Evolutionary conservation across 1,140 invertebrate species (phyloP), one percentile per base, ranked within the genome.

Genomic region (Papilio machaon): DNA sequence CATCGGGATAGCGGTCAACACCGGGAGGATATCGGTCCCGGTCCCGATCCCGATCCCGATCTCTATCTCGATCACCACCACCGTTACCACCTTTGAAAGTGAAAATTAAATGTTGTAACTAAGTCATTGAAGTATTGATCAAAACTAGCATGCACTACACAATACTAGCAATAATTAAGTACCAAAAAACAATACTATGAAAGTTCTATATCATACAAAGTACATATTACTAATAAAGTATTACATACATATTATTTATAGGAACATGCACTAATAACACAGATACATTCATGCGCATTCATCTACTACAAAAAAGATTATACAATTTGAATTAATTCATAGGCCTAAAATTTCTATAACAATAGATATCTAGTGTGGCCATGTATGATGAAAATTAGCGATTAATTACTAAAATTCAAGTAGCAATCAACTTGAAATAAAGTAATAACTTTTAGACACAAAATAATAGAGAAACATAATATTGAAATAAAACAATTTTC

Each of bases 1-100:
- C 91, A 67, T 95, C 94, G 70, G 95, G 91, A 90, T 95, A 95
- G 93, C 95, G 91, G 86, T 95, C 95, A 81, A 92, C 95, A 92
- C 91, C 95, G 87, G 89, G 94, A 88, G 95, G 94, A 83, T 95
- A 92, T 58, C 91, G 91, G 83, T 93, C 92, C 64, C 91, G 91
- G 83, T 93, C 92, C 30, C 92, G 88, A 80, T 94, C 92, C 70
- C 91, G 90, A 84, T 93, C 92, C 35, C 58, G 94, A 82, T 95
- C 92, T 75, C 92, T 88, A 80, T 94, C 92, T 67, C 91, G 91
- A 84, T 93, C 92, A 35, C 93, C 90, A 38, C 90, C 89, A 70
- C 86, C 89, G 81, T 87, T 94, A 85, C 93, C 92, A 90, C 93
- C 94, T 93, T 91, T 43, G 86, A 92, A 90, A 78, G 75, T 83